Percentiles rank a stretch among this genome's conserved stretches.
Evolutionary conservation across 2,797 vertebrate genomes (phyloP).

Genomic region (Acipenser oxyrinchus): DNA sequence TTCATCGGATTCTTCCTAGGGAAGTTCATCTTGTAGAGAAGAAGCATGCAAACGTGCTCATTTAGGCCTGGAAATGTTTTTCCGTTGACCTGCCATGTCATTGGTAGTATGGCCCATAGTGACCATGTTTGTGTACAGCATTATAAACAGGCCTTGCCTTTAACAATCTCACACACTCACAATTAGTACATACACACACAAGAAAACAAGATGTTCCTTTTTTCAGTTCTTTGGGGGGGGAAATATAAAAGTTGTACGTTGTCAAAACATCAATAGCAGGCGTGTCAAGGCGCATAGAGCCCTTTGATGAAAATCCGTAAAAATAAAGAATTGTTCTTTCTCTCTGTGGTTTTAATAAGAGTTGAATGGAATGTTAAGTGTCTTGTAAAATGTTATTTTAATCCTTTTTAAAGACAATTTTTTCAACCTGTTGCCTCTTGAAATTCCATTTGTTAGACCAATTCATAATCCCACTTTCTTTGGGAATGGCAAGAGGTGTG

Average conservation of each 20-base stretch:
- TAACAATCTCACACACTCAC: conserved; percentile 59
- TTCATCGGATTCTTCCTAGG: conserved; percentile 99
- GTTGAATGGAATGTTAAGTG: conserved; percentile 76
- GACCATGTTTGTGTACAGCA: conserved; percentile 78
- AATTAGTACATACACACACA: conserved; percentile 66
- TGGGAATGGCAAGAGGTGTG: conserved; percentile 77
- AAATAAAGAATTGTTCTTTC: conserved; percentile 60
- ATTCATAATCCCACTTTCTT: conserved; percentile 70
- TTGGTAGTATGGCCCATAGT: conserved; percentile 73
- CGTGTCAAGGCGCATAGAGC: conserved; percentile 61
- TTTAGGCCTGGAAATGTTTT: conserved; percentile 51
- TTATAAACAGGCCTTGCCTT: conserved; percentile 74
- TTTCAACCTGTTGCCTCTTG: conserved; percentile 76
- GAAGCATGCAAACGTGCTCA: conserved; percentile 49
- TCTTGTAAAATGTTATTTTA: conserved; percentile 98
- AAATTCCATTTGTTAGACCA: conserved; percentile 60
- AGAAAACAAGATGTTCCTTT: conserved; percentile 52
- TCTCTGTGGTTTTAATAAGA: conserved; percentile 85
- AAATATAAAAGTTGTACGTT: conserved; percentile 65
- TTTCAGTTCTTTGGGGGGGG: conserved; percentile 34
- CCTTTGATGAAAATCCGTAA: conserved; percentile 63
- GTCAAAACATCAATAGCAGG: conserved; percentile 50
- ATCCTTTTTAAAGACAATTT: conserved; percentile 72
- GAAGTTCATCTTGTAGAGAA: conserved; percentile 98
- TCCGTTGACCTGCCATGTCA: conserved; percentile 93